These are phyloP conservation scores for Staurois parvus DNA, from an alignment of 2,797 vertebrate species.

Conservation along the genomic window DNA sequence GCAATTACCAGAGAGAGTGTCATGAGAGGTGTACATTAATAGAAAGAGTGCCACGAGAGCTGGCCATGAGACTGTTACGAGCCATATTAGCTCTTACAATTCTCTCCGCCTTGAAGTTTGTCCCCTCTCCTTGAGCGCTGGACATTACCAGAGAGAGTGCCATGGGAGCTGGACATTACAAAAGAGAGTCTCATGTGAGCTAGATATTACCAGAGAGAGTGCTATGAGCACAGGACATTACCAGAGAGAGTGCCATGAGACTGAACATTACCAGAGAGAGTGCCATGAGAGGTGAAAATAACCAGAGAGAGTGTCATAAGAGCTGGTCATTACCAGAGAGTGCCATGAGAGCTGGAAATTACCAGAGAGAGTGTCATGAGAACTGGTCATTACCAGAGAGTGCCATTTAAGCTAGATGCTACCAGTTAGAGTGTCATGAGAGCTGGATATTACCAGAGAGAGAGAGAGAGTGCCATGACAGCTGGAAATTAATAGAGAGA, in stretches of 20 bases:
- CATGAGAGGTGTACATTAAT: too few species aligned
- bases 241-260: neutral
- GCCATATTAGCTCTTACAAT: too few species aligned
- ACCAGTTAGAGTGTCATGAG: too few species aligned
- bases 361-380: neutral
- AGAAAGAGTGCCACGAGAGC: too few species aligned
- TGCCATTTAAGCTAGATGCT: too few species aligned
- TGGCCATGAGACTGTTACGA: too few species aligned
- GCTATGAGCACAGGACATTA: neutral
- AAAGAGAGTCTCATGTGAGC: neutral
- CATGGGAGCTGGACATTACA: neutral
- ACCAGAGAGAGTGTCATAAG: neutral
- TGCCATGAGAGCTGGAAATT: neutral
- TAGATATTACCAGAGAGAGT: neutral
- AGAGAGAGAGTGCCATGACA: too few species aligned
- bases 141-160: neutral
- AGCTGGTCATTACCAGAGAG: neutral
- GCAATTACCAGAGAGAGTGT: neutral
- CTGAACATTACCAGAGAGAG: neutral
- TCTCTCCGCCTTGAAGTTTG: too few species aligned
- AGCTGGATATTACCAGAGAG: too few species aligned
- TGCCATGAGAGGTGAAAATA: neutral
- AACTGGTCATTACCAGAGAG: too few species aligned
- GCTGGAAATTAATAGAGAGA: too few species aligned
- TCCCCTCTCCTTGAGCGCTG: too few species aligned